Percentiles rank a stretch among this genome's conserved stretches.
phyloP scores from a whole-genome alignment of 2,113 vertebrate genomes.

The Erpornis zantholeuca region DNA sequence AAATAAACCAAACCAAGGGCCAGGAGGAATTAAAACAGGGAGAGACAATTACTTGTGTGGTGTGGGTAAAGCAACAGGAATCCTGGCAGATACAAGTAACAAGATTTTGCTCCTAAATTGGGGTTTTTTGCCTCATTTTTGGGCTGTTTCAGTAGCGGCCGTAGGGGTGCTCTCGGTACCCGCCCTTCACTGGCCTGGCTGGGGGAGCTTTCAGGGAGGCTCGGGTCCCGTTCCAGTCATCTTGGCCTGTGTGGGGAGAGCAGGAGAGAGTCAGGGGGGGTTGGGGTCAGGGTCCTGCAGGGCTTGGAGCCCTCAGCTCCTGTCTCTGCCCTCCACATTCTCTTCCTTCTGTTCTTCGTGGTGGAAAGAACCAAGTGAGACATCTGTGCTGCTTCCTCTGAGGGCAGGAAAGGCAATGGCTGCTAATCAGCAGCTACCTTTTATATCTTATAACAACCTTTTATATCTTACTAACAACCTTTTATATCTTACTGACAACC shows the following conservation, averaged over 20 bases:
- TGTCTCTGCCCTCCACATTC: too few species aligned
- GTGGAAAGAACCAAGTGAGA: too few species aligned
- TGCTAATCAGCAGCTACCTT: too few species aligned
- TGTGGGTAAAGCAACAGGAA: conserved; percentile 89
- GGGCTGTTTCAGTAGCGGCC: conserved; percentile 83
- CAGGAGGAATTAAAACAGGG: conserved; percentile 83
- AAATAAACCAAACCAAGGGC: conserved; percentile 58
- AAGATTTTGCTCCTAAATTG: conserved; percentile 78
- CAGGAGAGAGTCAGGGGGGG: neutral
- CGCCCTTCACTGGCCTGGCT: conserved; percentile 83
- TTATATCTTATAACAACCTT: too few species aligned
- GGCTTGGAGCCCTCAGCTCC: too few species aligned
- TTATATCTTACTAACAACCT: too few species aligned
- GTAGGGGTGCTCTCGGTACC: conserved; percentile 92
- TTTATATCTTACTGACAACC: too few species aligned
- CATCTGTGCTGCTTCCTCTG: too few species aligned
- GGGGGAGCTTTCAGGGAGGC: conserved; percentile 83
- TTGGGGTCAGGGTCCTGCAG: too few species aligned
- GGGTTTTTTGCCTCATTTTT: conserved; percentile 41
- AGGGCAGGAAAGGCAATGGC: too few species aligned
- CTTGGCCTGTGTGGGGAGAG: conserved; percentile 81
- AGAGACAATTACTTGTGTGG: conserved; percentile 95
- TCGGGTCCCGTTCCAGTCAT: conserved; percentile 90
- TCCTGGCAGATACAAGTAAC: conserved; percentile 88
- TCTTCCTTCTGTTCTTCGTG: too few species aligned